A percentile compares a stretch with the other conserved stretches of the same genome.
phyloP scores from a whole-genome alignment of 2,113 vertebrate genomes.

The Periophthalmus modestus region DNA sequence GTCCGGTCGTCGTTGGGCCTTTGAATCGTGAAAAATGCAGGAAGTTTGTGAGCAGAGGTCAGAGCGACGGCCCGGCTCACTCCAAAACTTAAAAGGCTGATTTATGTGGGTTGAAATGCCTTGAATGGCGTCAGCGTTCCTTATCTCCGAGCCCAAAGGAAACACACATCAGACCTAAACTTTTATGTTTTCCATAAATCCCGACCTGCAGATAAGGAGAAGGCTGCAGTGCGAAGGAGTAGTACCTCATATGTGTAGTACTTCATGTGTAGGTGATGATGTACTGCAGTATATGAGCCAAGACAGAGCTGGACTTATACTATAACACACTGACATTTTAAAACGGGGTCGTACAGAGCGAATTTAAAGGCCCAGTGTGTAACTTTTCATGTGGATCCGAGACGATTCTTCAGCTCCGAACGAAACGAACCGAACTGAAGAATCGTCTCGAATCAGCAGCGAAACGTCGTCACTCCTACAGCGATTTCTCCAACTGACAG shows the following conservation, averaged over 20 bases:
- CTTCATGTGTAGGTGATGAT: not conserved
- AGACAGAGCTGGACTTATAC: not conserved
- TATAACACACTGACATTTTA: no score
- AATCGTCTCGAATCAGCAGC: no score
- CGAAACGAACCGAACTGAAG: no score
- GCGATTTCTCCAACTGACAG: no score
- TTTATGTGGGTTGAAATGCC: conserved; percentile 4
- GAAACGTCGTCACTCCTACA: no score
- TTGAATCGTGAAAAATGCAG: conserved; percentile 40
- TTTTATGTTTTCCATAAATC: conserved; percentile 4
- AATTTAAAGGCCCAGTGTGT: no score
- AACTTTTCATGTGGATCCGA: no score
- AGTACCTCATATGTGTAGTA: not conserved
- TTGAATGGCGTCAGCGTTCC: not conserved
- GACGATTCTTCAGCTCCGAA: no score
- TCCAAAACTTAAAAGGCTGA: conserved; percentile 6
- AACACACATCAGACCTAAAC: not conserved
- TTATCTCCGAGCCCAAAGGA: conserved; percentile 16
- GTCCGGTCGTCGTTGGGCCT: conserved; percentile 32
- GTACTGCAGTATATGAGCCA: not conserved
- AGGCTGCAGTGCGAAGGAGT: not conserved
- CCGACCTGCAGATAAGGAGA: not conserved
- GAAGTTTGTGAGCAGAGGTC: conserved; percentile 36
- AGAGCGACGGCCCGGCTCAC: conserved; percentile 4
- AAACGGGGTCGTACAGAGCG: no score